These are phyloP conservation scores for Neogobius melanostomus DNA, from an alignment of 2,113 vertebrate species.

Conservation along the genomic window DNA sequence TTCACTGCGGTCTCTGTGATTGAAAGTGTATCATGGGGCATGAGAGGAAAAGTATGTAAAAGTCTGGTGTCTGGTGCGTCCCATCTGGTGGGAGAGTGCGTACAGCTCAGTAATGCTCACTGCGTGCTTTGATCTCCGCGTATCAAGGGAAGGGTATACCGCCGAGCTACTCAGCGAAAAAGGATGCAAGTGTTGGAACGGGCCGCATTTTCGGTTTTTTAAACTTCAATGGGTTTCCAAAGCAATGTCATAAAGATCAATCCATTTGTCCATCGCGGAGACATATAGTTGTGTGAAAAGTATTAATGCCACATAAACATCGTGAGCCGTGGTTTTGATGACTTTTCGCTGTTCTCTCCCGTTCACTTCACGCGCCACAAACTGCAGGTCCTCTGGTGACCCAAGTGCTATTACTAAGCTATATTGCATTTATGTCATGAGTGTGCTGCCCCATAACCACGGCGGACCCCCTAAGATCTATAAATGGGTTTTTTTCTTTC, in stretches of 20 bases:
- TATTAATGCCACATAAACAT: too few relatives aligned
- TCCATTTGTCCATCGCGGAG: background rate
- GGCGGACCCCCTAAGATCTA: background rate
- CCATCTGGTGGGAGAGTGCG: slow-evolving; percentile 12
- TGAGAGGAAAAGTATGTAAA: slow-evolving; percentile 21
- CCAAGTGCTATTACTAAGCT: background rate
- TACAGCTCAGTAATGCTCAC: slow-evolving; percentile 24
- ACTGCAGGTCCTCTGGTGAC: background rate
- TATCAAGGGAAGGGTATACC: slow-evolving; percentile 22
- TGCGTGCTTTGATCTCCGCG: slow-evolving; percentile 18
- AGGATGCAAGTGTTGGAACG: background rate
- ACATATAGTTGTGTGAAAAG: background rate
- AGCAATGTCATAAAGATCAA: background rate
- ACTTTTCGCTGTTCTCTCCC: background rate
- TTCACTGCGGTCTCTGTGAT: slow-evolving; percentile 9
- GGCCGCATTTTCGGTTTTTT: background rate
- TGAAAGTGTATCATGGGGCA: slow-evolving; percentile 17
- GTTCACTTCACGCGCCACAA: slow-evolving; percentile 1
- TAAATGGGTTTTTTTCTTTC: background rate
- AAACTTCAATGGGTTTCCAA: background rate
- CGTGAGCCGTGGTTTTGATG: background rate
- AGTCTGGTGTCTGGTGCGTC: slow-evolving; percentile 15
- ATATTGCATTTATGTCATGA: slow-evolving; percentile 3
- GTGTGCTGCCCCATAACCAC: background rate
- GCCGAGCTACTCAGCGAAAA: background rate